Conservation (phyloP, 1,140 invertebrate species). For the Rhopalosiphum maidis region DNA sequence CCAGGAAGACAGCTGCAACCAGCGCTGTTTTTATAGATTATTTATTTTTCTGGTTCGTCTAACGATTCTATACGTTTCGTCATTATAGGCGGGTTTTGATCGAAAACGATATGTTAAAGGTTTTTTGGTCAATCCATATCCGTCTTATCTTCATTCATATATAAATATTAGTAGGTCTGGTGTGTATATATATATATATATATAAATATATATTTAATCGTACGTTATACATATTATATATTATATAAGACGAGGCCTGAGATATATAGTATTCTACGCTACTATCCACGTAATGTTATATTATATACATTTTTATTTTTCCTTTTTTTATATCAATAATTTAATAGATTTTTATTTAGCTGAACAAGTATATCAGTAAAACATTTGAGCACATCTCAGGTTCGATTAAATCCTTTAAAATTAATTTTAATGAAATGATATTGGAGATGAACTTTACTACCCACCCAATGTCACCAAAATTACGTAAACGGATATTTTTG, state of each 20-base stretch:
- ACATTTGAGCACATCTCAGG: neutral
- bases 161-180: neutral
- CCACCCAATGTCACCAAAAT: neutral
- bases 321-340: too few species aligned
- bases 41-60: conserved; percentile 8
- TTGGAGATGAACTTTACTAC: neutral
- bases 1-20: neutral
- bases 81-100: neutral
- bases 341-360: too few species aligned
- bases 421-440: neutral
- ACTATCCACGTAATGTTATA: too few species aligned
- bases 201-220: too few species aligned
- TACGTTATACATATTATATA: too few species aligned
- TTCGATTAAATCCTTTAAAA: neutral
- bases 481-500: neutral
- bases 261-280: neutral
- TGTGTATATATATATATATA: too few species aligned
- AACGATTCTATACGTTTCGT: neutral
- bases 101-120: neutral
- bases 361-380: neutral
- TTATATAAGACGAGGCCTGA: neutral
- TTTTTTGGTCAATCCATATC: neutral
- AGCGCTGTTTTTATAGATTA: neutral
- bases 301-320: too few species aligned
- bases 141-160: neutral